phyloP scores from a whole-genome alignment of 1,140 invertebrate species.

The Coenobita brevimanus region DNA sequence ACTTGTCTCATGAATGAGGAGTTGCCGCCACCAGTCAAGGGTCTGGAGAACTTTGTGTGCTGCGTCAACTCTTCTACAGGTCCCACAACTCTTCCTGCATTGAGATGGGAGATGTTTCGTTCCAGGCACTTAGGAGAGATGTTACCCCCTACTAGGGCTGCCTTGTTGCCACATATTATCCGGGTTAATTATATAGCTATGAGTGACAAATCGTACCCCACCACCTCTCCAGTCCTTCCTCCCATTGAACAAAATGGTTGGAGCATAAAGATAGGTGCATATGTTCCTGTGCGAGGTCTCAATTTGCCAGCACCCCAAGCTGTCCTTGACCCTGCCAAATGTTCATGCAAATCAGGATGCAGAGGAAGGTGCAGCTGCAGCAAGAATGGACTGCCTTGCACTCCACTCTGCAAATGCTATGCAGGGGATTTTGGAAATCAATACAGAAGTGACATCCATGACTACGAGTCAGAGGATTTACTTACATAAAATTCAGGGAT shows the following conservation, averaged over 20 bases:
- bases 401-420: slow-evolving; percentile 9
- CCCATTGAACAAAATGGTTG: neutral
- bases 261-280: neutral
- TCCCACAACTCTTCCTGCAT: too few relatives aligned
- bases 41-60: too few relatives aligned
- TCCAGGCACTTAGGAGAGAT: too few relatives aligned
- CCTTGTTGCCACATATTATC: slow-evolving; percentile 15
- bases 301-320: neutral
- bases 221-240: slow-evolving; percentile 1
- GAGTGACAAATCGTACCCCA: neutral
- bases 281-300: neutral
- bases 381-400: slow-evolving; percentile 10
- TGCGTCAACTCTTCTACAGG: too few relatives aligned
- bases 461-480: neutral
- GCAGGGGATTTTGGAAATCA: neutral
- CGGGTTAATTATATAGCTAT: too few relatives aligned
- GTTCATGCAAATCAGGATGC: slow-evolving; percentile 12
- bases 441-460: neutral
- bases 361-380: neutral
- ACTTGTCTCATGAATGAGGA: too few relatives aligned
- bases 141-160: slow-evolving; percentile 4
- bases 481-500: neutral
- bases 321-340: slow-evolving; percentile 4
- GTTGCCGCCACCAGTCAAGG: too few relatives aligned
- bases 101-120: too few relatives aligned